phyloP scores from a whole-genome alignment of 1,140 invertebrate genomes.

The Chrysopa pallens region DNA sequence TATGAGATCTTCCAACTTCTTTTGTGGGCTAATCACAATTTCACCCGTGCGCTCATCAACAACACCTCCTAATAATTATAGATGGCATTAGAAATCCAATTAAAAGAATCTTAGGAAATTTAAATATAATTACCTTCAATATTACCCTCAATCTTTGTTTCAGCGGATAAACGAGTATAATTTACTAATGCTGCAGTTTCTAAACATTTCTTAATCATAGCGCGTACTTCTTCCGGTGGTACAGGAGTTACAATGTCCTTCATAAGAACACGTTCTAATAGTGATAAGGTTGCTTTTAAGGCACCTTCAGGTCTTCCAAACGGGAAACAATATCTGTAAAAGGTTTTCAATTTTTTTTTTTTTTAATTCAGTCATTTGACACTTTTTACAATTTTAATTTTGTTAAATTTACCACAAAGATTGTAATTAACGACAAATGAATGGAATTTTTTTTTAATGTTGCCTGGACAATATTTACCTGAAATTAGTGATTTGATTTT shows the following conservation, averaged over 20 bases:
- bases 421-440: background rate
- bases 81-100: background rate
- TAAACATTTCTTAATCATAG: conserved; percentile 89
- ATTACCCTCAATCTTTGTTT: conserved; percentile 93
- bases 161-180: conserved; percentile 87
- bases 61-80: background rate
- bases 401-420: background rate
- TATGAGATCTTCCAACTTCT: conserved; percentile 92
- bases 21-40: conserved; percentile 59
- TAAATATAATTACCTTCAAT: background rate
- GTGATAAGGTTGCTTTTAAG: conserved; percentile 86
- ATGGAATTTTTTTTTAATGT: background rate
- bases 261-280: conserved; percentile 94
- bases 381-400: background rate
- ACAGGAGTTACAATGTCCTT: conserved; percentile 98
- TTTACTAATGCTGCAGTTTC: conserved; percentile 97
- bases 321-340: conserved; percentile 82
- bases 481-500: conserved; percentile 99
- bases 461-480: conserved; percentile 33
- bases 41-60: conserved; percentile 31
- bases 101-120: background rate
- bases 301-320: conserved; percentile 96
- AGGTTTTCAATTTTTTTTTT: background rate
- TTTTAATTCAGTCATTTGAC: too few species aligned
- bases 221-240: conserved; percentile 86